Conservation (phyloP, 2,797 vertebrate species). For the Neostethus bicornis region DNA sequence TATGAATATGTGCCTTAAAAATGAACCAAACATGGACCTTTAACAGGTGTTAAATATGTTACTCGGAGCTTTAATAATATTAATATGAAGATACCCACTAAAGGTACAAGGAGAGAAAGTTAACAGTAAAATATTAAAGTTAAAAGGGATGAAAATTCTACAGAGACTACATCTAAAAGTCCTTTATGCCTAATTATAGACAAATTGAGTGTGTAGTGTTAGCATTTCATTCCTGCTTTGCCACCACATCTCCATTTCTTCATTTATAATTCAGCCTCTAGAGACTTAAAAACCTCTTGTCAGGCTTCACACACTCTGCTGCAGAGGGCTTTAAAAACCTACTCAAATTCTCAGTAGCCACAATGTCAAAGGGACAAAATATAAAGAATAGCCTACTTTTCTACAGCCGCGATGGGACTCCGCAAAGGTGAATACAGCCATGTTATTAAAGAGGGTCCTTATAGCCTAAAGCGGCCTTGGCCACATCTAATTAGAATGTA, state of each 20-base stretch:
- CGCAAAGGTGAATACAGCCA: conserved; percentile 74
- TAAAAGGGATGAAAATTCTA: conserved; percentile 13
- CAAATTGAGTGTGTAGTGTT: conserved; percentile 22
- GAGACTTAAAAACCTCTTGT: conserved; percentile 62
- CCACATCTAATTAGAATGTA: conserved; percentile 81
- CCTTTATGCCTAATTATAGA: conserved; percentile 50
- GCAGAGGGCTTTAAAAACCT: conserved; percentile 69
- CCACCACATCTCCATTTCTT: conserved; percentile 58
- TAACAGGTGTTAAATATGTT: too few relatives aligned
- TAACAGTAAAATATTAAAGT: neutral
- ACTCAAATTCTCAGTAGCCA: conserved; percentile 70
- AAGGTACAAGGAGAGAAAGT: neutral
- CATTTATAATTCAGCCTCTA: conserved; percentile 64
- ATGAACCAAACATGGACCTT: too few relatives aligned
- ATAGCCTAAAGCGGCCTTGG: conserved; percentile 60
- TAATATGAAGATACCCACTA: too few relatives aligned
- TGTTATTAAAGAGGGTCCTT: conserved; percentile 75
- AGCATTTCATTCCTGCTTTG: conserved; percentile 36
- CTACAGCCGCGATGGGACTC: conserved; percentile 66
- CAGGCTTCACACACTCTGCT: conserved; percentile 53
- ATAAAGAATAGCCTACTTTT: conserved; percentile 63
- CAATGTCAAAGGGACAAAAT: conserved; percentile 79
- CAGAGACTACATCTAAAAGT: conserved; percentile 25
- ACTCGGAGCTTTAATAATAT: too few relatives aligned
- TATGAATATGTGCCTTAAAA: too few relatives aligned